Evolutionary conservation across 2,888 invertebrate species (phyloP), one percentile per base, ranked within the genome.

Genomic region (Cancer borealis): DNA sequence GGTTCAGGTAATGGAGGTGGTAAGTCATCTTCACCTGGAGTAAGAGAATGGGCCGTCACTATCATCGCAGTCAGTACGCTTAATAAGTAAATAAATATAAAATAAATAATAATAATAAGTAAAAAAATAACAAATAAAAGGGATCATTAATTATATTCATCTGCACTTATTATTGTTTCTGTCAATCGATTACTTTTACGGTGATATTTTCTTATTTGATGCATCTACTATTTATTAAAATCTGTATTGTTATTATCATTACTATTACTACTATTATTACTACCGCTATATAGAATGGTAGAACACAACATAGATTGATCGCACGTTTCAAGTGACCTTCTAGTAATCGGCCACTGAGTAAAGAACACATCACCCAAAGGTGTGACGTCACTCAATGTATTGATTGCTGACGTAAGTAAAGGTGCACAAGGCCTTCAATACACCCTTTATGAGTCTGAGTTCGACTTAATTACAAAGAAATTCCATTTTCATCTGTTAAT

Each of bases 21-120:
- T 94, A 94, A 2, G 92, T 66, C 92, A 92, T 92, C 92, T 21
- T 93, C 17, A n/a, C 73, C 26, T n/a, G 73, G 10, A 26, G 26
- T 21, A 26, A 79, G 73, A 79, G 10, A 17, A 17, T n/a, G 26
- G 0, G 73, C 6, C 26, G 10, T 79, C 30, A 30, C 73, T 26
- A 21, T 21, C 17, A 60, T 60, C 39, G 39, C 39, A 39, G 39
- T 39, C 39, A 39, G 39, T 39, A 39, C 39, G 39, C 39, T 39
- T 39, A 39, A 39, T 39, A 39, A 39, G 2, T 2, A 39, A 39
- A 39, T 39, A 39, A 39, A 39, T 39, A 49, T 49, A 49, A 3
- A 49, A 49, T 49, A 49, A 2, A 49, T 0, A 49, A 49, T 49
- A 49, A 49, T 0, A 49, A 6, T 49, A 49, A 49, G 10, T 6